phyloP scores from a whole-genome alignment of 2,888 invertebrate genomes.

The Hirtodrosophila alboralis region DNA sequence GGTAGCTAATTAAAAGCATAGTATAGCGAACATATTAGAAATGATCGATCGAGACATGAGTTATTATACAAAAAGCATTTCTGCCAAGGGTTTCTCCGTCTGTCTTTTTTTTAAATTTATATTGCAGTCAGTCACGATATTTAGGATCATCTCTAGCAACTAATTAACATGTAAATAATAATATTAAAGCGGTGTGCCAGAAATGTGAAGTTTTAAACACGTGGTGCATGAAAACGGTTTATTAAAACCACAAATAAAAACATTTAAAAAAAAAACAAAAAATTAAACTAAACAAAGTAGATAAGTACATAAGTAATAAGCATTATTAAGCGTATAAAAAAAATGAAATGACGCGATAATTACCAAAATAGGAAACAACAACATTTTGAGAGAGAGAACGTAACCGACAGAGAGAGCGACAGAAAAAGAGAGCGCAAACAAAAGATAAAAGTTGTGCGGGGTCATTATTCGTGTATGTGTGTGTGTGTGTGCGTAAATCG shows the following conservation, averaged over 20 bases:
- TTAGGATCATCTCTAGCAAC: constrained; percentile 23
- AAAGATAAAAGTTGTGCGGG: constrained; percentile 39
- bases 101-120: no score
- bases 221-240: constrained; percentile 59
- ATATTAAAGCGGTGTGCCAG: neutral
- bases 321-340: constrained; percentile 29
- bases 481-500: constrained; percentile 31
- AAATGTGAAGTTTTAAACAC: constrained; percentile 11
- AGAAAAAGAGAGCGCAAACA: constrained; percentile 5
- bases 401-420: constrained; percentile 4
- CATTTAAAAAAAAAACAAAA: constrained; percentile 22
- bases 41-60: no score
- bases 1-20: no score
- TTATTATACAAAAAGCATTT: no score
- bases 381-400: constrained; percentile 7
- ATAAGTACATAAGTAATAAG: constrained; percentile 53
- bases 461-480: constrained; percentile 19
- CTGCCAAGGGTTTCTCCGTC: no score
- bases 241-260: constrained; percentile 52
- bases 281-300: constrained; percentile 47
- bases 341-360: constrained; percentile 65
- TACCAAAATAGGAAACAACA: constrained; percentile 63
- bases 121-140: no score
- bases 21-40: no score
- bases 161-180: constrained; percentile 43